Evolutionary conservation across 1,140 invertebrate genomes (phyloP), one percentile per base, ranked within the genome.

Genomic region (Goniozus legneri): DNA sequence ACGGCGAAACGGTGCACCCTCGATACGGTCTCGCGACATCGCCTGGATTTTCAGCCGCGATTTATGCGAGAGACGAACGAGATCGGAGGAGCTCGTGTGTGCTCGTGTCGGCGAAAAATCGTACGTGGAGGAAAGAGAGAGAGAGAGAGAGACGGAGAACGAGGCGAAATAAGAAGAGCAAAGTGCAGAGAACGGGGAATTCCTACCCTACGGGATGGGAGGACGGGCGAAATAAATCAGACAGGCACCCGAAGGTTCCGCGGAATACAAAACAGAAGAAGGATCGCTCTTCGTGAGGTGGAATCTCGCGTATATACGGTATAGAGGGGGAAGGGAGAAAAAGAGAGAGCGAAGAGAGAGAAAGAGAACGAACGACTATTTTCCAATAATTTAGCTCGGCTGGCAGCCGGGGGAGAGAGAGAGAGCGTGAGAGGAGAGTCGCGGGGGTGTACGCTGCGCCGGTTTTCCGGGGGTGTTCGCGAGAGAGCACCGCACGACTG

Each of bases 241-340:
- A 40, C 52, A 47, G 52, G 55, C 50, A 58, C 39, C 45, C 56
- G 55, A 63, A 61, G 52, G 50, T 53, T 52, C 50, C 53, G 52
- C 55, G 60, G 64, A 65, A 67, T 67, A 65, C 63, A 62, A 64
- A 67, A 64, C 61, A 65, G 64, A 62, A 59, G 62, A 65, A 62
- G 56, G 59, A 63, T 51, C 52, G 47, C 21, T 24, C 42, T 16
- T n/a, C 27, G 37, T 33, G n/a, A n/a, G 33, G 10, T 10, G 24
- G 24, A n/a, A n/a, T n/a, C 10, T 33, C 43, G 20, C 41, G 48
- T 13, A 24, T n/a, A n/a, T n/a, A n/a, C n/a, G n/a, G n/a, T n/a
- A n/a, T n/a, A n/a, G n/a, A n/a, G n/a, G n/a, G n/a, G n/a, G n/a
- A n/a, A 33, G 39, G 18, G 45, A 59, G 24, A 12, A 27, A 27